phyloP scores from a whole-genome alignment of 1,140 invertebrate species.

The Cyphomyrmex costatus region DNA sequence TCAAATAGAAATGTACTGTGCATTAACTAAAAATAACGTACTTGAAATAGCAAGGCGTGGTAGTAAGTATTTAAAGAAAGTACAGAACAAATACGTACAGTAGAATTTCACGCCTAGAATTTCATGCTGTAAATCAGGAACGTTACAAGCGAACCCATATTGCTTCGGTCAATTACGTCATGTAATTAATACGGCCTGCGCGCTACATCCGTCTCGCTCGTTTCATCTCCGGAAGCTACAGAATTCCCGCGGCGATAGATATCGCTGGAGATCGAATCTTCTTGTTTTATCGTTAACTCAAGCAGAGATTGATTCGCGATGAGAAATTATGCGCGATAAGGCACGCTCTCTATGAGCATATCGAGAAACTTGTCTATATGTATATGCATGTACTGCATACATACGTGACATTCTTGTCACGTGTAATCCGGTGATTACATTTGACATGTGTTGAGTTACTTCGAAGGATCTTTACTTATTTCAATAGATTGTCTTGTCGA shows the following conservation, averaged over 20 bases:
- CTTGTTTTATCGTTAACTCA: conserved; percentile 46
- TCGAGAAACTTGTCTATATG: neutral
- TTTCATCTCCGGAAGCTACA: conserved; percentile 40
- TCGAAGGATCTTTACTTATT: conserved; percentile 74
- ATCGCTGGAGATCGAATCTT: conserved; percentile 17
- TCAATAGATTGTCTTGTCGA: conserved; percentile 77
- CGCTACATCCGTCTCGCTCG: neutral
- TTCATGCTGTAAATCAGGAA: neutral
- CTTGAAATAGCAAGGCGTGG: neutral
- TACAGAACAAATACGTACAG: neutral
- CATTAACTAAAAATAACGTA: neutral
- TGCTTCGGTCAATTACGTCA: neutral
- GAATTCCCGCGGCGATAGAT: conserved; percentile 14
- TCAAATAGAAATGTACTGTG: neutral
- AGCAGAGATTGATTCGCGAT: conserved; percentile 46
- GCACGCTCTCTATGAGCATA: conserved; percentile 28
- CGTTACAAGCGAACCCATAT: neutral
- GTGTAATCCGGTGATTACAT: conserved; percentile 16
- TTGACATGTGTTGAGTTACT: conserved; percentile 49
- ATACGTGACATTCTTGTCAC: conserved; percentile 11
- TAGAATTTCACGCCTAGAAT: neutral
- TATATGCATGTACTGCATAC: neutral
- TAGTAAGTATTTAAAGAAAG: neutral
- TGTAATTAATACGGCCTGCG: conserved; percentile 18
- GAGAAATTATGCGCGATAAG: conserved; percentile 62